Conservation (phyloP, 2,113 vertebrate genomes). For the Bos taurus region DNA sequence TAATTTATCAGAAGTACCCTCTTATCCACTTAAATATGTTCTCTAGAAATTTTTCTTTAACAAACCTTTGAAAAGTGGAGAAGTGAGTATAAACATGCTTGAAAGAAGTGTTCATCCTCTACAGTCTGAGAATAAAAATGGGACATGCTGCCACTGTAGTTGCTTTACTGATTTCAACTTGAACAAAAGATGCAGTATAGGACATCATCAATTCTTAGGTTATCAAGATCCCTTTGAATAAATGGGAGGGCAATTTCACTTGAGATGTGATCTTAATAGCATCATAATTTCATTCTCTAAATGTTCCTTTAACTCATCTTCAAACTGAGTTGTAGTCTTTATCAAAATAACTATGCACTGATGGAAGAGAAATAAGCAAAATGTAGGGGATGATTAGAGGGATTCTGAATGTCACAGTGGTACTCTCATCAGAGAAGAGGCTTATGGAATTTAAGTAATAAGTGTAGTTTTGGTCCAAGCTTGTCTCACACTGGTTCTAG, state of each 20-base stretch:
- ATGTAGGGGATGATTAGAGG: neutral
- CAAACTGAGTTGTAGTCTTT: neutral
- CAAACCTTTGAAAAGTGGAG: neutral
- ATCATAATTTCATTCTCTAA: neutral
- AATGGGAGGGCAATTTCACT: neutral
- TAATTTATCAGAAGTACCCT: neutral
- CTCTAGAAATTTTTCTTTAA: neutral
- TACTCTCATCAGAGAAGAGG: neutral
- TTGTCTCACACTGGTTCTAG: neutral
- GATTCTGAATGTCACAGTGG: neutral
- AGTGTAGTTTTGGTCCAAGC: neutral
- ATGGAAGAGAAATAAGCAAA: neutral
- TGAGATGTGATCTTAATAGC: neutral
- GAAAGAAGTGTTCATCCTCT: neutral
- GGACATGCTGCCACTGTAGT: neutral
- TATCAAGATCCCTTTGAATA: neutral
- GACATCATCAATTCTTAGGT: neutral
- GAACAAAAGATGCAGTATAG: neutral
- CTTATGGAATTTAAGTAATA: neutral
- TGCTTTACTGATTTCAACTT: neutral
- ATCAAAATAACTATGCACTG: neutral
- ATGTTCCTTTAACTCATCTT: neutral
- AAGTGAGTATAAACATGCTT: neutral
- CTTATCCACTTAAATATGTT: neutral
- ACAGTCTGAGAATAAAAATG: neutral